Evolutionary conservation across 2,113 vertebrate species (phyloP).

Genomic region (Notechis scutatus): DNA sequence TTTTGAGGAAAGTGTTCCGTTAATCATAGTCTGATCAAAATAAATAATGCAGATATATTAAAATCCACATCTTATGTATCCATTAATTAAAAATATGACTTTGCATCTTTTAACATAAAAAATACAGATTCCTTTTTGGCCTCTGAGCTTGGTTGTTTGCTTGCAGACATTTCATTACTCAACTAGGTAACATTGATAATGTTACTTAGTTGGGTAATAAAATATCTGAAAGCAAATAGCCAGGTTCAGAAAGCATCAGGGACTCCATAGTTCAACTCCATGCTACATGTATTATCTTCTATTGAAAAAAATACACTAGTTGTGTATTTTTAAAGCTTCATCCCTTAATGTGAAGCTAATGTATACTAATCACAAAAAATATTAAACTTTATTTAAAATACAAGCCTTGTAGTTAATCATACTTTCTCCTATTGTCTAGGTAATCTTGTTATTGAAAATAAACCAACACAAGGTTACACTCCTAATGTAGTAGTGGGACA

Average conservation of each 20-base stretch:
- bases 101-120: neutral
- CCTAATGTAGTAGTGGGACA: slow-evolving; percentile 85
- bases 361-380: neutral
- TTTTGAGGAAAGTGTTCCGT: neutral
- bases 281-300: neutral
- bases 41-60: neutral
- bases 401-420: neutral
- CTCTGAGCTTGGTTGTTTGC: neutral
- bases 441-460: slow-evolving; percentile 94
- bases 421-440: slow-evolving; percentile 70
- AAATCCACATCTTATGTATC: neutral
- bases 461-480: slow-evolving; percentile 81
- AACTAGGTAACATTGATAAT: neutral
- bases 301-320: neutral
- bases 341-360: neutral
- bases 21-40: neutral
- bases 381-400: neutral
- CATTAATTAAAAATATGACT: neutral
- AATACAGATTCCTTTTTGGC: neutral
- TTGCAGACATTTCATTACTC: neutral
- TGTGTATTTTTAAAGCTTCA: neutral
- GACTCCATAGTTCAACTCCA: neutral
- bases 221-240: neutral
- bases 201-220: neutral
- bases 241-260: neutral